Evolutionary conservation across 2,797 vertebrate species (phyloP).

Genomic region (Platyrinchus mystaceus): DNA sequence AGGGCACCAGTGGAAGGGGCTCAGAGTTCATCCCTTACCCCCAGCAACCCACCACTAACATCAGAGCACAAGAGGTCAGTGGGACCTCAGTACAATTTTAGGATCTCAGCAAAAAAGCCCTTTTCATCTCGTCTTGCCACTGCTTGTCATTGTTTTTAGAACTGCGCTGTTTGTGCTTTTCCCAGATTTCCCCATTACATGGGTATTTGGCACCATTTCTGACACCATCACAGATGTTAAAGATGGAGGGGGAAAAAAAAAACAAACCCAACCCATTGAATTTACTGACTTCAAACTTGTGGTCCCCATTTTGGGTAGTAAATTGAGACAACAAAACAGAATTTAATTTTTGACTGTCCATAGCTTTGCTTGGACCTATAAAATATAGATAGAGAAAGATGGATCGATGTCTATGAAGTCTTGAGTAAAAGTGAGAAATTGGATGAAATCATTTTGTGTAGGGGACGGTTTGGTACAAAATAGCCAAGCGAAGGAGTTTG

Average conservation of each 20-base stretch:
- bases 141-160: neutral
- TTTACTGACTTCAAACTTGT: neutral
- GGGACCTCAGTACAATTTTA: neutral
- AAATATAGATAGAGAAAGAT: neutral
- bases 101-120: neutral
- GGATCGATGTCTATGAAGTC: neutral
- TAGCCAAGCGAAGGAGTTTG: neutral
- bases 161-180: neutral
- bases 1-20: neutral
- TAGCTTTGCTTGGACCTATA: neutral
- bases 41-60: neutral
- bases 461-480: neutral
- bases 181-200: neutral
- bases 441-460: neutral
- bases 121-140: neutral
- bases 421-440: neutral
- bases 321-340: neutral
- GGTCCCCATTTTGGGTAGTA: neutral
- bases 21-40: neutral
- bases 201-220: neutral
- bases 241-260: fast-evolving
- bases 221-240: neutral
- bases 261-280: neutral
- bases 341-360: neutral
- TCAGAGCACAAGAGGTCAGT: neutral